Evolutionary conservation across 2,113 vertebrate genomes (phyloP).

Genomic region (Amphilophus citrinellus): DNA sequence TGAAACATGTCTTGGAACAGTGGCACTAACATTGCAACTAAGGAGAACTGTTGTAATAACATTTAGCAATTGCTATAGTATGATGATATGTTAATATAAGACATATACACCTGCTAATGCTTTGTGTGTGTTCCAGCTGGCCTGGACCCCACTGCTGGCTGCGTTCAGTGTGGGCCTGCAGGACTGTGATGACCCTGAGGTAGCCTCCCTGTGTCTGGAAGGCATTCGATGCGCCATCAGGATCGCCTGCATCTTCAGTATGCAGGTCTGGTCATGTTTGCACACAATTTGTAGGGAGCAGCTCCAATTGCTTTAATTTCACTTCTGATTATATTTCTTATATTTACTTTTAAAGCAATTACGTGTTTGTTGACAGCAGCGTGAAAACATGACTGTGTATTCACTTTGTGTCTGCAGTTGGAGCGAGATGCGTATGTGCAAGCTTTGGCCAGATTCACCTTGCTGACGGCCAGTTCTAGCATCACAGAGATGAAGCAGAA

Average conservation of each 20-base stretch:
- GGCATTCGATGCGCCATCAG: slow-evolving; percentile 96
- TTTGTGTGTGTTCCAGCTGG: slow-evolving; percentile 83
- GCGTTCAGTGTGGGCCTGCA: slow-evolving; percentile 96
- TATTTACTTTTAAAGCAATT: background rate
- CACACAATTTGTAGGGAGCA: background rate
- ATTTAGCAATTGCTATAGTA: too few relatives aligned
- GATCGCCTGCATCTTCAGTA: slow-evolving; percentile 95
- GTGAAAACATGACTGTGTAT: background rate
- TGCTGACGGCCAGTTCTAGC: slow-evolving; percentile 97
- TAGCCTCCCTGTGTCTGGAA: slow-evolving; percentile 94
- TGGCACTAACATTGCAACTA: background rate
- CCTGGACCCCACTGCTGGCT: slow-evolving; percentile 94
- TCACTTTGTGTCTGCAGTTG: slow-evolving; percentile 80
- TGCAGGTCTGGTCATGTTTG: slow-evolving; percentile 88
- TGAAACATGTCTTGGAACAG: background rate
- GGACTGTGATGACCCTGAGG: slow-evolving; percentile 96
- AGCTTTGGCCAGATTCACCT: slow-evolving; percentile 94
- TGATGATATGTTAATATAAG: background rate
- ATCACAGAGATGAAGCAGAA: slow-evolving; percentile 99
- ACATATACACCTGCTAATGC: background rate
- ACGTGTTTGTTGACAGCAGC: background rate
- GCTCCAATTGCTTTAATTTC: background rate
- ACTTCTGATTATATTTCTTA: background rate
- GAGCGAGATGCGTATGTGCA: slow-evolving; percentile 97
- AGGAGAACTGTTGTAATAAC: too few relatives aligned